Percentiles rank a stretch among this genome's conserved stretches.
These are phyloP conservation scores for Drosophila gaucha DNA, from an alignment of 2,888 invertebrate genomes.

Conservation along the genomic window DNA sequence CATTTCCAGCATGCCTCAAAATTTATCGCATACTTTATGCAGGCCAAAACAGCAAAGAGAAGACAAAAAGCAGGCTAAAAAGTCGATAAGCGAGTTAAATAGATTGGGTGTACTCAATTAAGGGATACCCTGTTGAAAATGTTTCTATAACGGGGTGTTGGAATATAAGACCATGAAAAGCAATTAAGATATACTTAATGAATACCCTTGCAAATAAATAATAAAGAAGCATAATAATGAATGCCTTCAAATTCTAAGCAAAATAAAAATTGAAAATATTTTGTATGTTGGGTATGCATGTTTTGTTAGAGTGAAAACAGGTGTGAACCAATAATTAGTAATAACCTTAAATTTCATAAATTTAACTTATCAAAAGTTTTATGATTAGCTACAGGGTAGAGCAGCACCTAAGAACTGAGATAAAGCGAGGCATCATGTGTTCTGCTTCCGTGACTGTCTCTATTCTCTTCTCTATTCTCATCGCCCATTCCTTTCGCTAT, in stretches of 20 bases:
- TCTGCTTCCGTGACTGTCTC: slow-evolving; percentile 23
- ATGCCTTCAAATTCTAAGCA: too few species aligned
- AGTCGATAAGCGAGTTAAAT: slow-evolving; percentile 9
- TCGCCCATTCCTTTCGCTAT: too few species aligned
- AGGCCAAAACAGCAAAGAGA: slow-evolving; percentile 25
- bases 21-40: slow-evolving; percentile 61
- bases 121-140: slow-evolving; percentile 10
- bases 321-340: too few species aligned
- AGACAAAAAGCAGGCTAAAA: not conserved
- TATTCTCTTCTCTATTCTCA: not conserved
- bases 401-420: not conserved
- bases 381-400: not conserved
- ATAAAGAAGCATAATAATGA: too few species aligned
- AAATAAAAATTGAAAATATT: too few species aligned
- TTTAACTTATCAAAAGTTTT: not conserved
- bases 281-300: too few species aligned
- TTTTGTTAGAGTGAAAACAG: too few species aligned
- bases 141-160: not conserved
- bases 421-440: slow-evolving; percentile 3
- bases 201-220: not conserved
- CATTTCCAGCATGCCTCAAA: slow-evolving; percentile 43
- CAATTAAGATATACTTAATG: not conserved
- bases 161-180: too few species aligned
- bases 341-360: not conserved
- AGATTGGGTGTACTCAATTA: slow-evolving; percentile 12